A percentile compares a stretch with the other conserved stretches of the same genome.
phyloP scores from a whole-genome alignment of 2,113 vertebrate species.

The Odobenus rosmarus region DNA sequence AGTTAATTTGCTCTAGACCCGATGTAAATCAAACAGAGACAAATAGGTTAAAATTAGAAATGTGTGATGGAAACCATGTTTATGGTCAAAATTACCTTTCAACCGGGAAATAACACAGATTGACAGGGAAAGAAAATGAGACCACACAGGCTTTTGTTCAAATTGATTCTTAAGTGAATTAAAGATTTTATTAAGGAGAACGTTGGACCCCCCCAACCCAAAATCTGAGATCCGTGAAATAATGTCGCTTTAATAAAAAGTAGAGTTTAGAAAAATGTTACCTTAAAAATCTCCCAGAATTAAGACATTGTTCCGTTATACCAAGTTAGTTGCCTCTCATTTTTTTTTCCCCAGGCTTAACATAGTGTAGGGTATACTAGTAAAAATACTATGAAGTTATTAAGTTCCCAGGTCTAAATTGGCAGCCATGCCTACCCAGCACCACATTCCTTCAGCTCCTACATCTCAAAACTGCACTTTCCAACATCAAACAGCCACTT shows the following conservation, averaged over 20 bases:
- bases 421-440: slow-evolving; percentile 46
- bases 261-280: neutral
- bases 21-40: slow-evolving; percentile 89
- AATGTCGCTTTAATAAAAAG: slow-evolving; percentile 52
- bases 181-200: slow-evolving; percentile 65
- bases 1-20: slow-evolving; percentile 86
- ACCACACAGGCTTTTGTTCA: slow-evolving; percentile 84
- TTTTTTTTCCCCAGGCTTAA: neutral
- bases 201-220: neutral
- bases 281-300: slow-evolving; percentile 14
- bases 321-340: slow-evolving; percentile 16
- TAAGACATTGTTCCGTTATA: slow-evolving; percentile 42
- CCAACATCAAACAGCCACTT: slow-evolving; percentile 71
- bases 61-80: slow-evolving; percentile 87
- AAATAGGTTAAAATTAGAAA: slow-evolving; percentile 89
- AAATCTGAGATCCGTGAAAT: slow-evolving; percentile 22
- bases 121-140: slow-evolving; percentile 85
- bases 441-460: slow-evolving; percentile 38
- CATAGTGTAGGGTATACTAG: slow-evolving; percentile 44
- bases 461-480: slow-evolving; percentile 59
- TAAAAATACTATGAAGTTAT: slow-evolving; percentile 67
- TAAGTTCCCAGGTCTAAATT: slow-evolving; percentile 59
- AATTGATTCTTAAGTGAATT: slow-evolving; percentile 61
- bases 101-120: slow-evolving; percentile 85
- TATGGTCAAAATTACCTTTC: slow-evolving; percentile 88